Base-by-base conservation (phyloP, 2,797 vertebrate species). In the Neomorphus geoffroyi region DNA sequence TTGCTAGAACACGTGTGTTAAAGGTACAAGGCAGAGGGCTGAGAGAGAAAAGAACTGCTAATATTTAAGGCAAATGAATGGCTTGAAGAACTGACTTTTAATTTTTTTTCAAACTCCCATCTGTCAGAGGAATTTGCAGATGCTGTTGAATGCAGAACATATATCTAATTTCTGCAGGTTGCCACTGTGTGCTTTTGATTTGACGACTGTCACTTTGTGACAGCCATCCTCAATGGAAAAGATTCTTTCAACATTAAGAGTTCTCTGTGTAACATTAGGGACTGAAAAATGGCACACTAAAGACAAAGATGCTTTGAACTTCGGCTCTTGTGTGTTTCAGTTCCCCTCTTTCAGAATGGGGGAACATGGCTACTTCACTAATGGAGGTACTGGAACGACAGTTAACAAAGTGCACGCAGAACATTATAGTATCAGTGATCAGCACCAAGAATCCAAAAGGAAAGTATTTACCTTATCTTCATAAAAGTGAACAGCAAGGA, bases 1-100 rank as follows among this genome's bases (percentile, higher is more conserved):
- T 96, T 93, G 83, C 90, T 71, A 87, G 82, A 95, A 80, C 82
- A 90, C 23, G 77, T 88, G 87, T 81, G 88, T 88, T 93, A 88
- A 92, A 92, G 21, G 50, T 57, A 85, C 80, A 87, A 87, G 69
- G 67, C 73, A 93, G 86, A 84, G 43, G 58, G 58, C 66, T 84
- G n/a, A 1, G 0, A 92, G 51, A 95, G 73, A 84, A 86, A 35
- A 92, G 61, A 92, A 88, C 32, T 86, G 26, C n/a, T 89, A 81
- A 86, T 32, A 86, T 62, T 45, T 58, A 88, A 88, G 35, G 56
- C 46, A 91, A 93, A 86, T 22, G 28, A 92, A 62, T 53, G 70
- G 80, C 28, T 62, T 19, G 37, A 88, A 93, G 16, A 90, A 48
- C 5, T 39, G 27, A 65, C 80, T 70, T 65, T 80, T 35, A 18